phyloP scores from a whole-genome alignment of 2,888 invertebrate genomes.

The Laspeyria flexula region DNA sequence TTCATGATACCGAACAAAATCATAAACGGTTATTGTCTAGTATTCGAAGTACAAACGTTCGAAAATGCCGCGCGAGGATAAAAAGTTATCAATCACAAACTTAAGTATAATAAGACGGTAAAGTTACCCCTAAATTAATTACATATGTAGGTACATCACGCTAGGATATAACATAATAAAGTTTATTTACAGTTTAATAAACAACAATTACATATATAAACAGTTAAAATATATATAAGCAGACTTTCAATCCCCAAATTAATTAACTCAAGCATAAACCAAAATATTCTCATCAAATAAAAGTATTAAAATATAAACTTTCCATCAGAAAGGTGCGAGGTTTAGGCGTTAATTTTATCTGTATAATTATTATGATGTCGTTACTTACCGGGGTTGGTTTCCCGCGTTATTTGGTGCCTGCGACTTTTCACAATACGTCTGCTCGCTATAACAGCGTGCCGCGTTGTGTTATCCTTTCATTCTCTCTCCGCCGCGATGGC shows the following conservation, averaged over 20 bases:
- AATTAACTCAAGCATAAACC: neutral
- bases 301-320: constrained; percentile 16
- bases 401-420: constrained; percentile 61
- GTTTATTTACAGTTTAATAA: too few relatives aligned
- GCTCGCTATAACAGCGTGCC: constrained; percentile 62
- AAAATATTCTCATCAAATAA: neutral
- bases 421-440: constrained; percentile 56
- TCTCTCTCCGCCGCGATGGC: constrained; percentile 42
- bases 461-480: constrained; percentile 60
- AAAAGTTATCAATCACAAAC: too few relatives aligned
- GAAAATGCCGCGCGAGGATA: too few relatives aligned
- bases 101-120: too few relatives aligned
- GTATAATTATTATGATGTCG: constrained; percentile 46
- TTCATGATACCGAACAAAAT: too few relatives aligned
- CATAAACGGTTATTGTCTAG: too few relatives aligned
- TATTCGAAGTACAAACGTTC: too few relatives aligned
- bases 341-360: constrained; percentile 33
- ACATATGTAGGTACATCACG: too few relatives aligned
- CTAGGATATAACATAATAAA: too few relatives aligned
- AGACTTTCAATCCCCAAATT: neutral
- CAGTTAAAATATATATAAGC: neutral
- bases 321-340: constrained; percentile 9
- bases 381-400: constrained; percentile 70
- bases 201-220: too few relatives aligned
- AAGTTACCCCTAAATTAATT: too few relatives aligned